Evolutionary conservation across 2,797 vertebrate genomes (phyloP).

Genomic region (Pipistrellus kuhlii): DNA sequence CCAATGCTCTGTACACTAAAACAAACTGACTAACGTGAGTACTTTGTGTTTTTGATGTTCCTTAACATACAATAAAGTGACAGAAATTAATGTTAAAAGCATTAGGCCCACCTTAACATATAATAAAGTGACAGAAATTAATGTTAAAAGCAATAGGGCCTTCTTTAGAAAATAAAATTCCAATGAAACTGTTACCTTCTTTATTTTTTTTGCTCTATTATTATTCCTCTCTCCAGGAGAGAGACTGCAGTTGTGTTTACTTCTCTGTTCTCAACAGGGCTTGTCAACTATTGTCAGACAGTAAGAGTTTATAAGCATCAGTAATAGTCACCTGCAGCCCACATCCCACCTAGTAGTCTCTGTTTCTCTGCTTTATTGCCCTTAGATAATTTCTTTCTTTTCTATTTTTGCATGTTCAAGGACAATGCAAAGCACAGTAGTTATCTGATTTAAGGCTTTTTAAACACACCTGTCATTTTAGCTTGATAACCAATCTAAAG

Average conservation of each 20-base stretch:
- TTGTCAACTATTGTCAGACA: neutral
- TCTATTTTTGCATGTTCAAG: conserved; percentile 58
- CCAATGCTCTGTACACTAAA: too few species aligned
- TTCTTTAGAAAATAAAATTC: conserved; percentile 55
- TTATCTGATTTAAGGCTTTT: conserved; percentile 29
- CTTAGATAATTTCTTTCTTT: conserved; percentile 45
- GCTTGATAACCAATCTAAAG: conserved; percentile 50
- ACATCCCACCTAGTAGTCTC: neutral
- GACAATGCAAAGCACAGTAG: conserved; percentile 1
- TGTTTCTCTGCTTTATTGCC: conserved; percentile 17
- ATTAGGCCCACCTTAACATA: neutral
- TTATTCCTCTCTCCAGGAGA: conserved; percentile 31
- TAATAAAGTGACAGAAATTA: conserved; percentile 44
- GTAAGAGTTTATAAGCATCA: neutral
- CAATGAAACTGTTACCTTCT: neutral
- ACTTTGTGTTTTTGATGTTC: conserved; percentile 33
- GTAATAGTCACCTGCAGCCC: neutral
- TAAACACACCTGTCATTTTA: neutral
- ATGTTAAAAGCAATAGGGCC: neutral
- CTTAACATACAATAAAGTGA: conserved; percentile 8
- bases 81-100: conserved; percentile 37
- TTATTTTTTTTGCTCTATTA: conserved; percentile 30
- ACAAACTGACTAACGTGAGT: neutral
- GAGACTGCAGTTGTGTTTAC: neutral
- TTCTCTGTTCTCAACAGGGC: neutral